These are phyloP conservation scores for Etia nguti DNA, from an alignment of 2,113 vertebrate species.

Conservation along the genomic window DNA sequence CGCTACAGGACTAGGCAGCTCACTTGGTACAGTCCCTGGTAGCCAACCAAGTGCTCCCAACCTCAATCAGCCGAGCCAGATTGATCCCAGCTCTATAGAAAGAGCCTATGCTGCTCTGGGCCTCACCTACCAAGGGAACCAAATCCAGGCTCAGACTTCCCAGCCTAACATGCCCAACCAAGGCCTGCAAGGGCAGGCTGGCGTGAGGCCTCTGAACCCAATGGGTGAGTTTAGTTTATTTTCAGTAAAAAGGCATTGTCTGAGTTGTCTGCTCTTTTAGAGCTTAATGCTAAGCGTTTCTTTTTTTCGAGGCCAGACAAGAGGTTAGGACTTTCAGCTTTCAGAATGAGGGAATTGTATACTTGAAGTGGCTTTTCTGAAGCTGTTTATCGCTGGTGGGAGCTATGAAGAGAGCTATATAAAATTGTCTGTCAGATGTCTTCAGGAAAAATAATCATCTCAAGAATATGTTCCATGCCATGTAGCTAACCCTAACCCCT, in stretches of 20 bases:
- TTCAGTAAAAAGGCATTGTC: background rate
- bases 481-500: background rate
- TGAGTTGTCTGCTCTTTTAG: background rate
- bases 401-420: background rate
- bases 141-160: slow-evolving; percentile 80
- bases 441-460: fast-evolving
- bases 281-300: background rate
- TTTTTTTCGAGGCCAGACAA: background rate
- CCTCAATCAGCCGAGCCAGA: slow-evolving; percentile 90
- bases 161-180: slow-evolving; percentile 77
- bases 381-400: background rate
- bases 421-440: background rate
- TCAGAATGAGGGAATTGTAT: background rate
- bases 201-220: slow-evolving; percentile 81
- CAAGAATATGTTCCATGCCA: background rate
- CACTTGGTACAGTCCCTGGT: slow-evolving; percentile 80
- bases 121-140: slow-evolving; percentile 94
- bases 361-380: background rate
- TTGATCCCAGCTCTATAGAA: slow-evolving; percentile 98
- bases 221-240: slow-evolving; percentile 55
- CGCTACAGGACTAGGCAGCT: slow-evolving; percentile 80
- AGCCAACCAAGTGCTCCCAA: slow-evolving; percentile 82
- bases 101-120: slow-evolving; percentile 94
- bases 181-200: slow-evolving; percentile 80
- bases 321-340: background rate